A percentile compares a stretch with the other conserved stretches of the same genome.
phyloP scores from a whole-genome alignment of 2,113 vertebrate species.

The Onychorhynchus coronatus region DNA sequence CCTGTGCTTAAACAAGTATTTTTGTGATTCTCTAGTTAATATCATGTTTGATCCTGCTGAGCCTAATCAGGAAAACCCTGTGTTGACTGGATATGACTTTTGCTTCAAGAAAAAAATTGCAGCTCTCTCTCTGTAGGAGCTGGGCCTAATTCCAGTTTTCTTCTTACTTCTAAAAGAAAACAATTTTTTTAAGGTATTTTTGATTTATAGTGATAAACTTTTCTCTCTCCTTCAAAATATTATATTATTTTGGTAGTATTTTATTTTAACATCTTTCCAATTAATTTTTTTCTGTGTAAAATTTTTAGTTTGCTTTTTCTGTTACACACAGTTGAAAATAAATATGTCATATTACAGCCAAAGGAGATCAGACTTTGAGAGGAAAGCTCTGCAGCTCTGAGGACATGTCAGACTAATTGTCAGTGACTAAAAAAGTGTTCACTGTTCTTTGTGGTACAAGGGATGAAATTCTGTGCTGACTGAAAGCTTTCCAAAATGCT shows the following conservation, averaged over 20 bases:
- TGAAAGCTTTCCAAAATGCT: neutral
- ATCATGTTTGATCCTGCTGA: neutral
- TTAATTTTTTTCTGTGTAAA: neutral
- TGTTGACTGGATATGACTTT: neutral
- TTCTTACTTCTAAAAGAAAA: neutral
- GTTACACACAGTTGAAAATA: neutral
- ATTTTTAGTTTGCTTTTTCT: neutral
- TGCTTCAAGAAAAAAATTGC: slow-evolving; percentile 15
- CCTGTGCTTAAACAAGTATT: neutral
- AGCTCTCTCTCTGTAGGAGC: neutral
- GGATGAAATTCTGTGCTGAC: neutral
- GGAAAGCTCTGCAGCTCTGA: neutral
- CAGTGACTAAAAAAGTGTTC: neutral
- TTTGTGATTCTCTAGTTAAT: neutral
- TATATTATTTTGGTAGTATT: neutral
- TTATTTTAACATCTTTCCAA: neutral
- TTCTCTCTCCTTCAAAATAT: neutral
- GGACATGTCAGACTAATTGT: neutral
- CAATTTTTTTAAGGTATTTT: neutral
- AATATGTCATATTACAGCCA: neutral
- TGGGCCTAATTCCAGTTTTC: slow-evolving; percentile 1
- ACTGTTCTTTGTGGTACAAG: neutral
- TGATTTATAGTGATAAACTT: neutral
- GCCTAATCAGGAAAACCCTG: slow-evolving; percentile 7
- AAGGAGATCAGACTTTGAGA: neutral